phyloP scores from a whole-genome alignment of 2,113 vertebrate genomes.

The Cricetomys ansorgei region DNA sequence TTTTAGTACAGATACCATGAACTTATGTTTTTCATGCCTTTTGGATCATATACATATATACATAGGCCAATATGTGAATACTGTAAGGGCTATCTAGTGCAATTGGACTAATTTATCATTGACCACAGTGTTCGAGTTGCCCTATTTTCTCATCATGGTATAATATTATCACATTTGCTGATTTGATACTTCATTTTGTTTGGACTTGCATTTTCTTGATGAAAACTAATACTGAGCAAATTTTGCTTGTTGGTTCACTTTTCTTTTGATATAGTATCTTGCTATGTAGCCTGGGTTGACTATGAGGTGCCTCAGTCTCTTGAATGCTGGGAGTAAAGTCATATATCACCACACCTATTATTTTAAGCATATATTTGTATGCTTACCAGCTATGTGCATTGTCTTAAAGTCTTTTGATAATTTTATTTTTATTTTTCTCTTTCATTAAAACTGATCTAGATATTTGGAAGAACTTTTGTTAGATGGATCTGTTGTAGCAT shows the following conservation, averaged over 20 bases:
- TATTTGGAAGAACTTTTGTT: slow-evolving; percentile 9
- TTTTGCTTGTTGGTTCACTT: neutral
- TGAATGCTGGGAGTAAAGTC: neutral
- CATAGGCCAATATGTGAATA: neutral
- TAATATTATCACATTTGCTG: neutral
- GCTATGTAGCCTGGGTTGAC: neutral
- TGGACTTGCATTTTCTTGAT: neutral
- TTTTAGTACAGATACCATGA: neutral
- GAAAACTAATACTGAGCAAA: neutral
- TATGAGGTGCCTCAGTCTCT: neutral
- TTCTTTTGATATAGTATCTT: neutral
- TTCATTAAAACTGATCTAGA: neutral
- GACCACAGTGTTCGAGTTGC: neutral
- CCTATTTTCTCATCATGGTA: neutral
- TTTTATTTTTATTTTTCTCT: slow-evolving; percentile 30
- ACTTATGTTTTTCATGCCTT: neutral
- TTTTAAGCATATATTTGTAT: neutral
- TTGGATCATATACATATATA: neutral
- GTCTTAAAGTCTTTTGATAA: neutral
- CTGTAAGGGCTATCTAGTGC: neutral
- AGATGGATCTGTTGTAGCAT: neutral
- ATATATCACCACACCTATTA: neutral
- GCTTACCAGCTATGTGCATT: neutral
- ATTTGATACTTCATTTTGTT: neutral
- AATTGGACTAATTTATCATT: neutral